Percentiles rank a stretch among this genome's conserved stretches.
phyloP scores from a whole-genome alignment of 2,113 vertebrate species.

The Anguilla rostrata region DNA sequence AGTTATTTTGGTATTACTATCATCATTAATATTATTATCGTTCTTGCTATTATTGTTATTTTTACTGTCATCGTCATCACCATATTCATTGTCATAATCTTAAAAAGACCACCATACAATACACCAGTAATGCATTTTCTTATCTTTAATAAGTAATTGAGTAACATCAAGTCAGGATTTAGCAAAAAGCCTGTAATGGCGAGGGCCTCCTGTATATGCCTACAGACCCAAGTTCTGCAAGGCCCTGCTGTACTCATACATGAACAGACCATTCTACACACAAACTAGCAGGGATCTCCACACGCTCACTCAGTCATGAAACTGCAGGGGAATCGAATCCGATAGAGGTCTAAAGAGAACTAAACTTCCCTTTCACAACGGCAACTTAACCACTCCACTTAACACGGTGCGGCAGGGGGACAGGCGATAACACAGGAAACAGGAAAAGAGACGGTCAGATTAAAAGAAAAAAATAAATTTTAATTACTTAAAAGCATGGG shows the following conservation, averaged over 20 bases:
- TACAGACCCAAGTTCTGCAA: neutral
- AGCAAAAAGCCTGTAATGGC: no score
- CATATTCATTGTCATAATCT: neutral
- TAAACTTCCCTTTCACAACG: neutral
- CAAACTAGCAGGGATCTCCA: neutral
- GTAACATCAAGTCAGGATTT: no score
- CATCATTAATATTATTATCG: neutral
- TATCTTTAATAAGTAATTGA: no score
- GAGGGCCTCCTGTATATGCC: no score
- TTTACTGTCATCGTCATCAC: neutral
- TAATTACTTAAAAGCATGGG: neutral
- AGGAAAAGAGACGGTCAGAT: slow-evolving; percentile 13
- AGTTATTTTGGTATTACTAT: no score
- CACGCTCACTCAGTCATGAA: neutral
- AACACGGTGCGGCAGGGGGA: slow-evolving; percentile 5
- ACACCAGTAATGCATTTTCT: no score
- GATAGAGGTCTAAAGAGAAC: neutral
- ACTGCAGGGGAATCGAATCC: neutral
- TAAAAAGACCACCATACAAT: no score
- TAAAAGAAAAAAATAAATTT: neutral
- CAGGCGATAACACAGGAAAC: neutral
- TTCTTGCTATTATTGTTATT: neutral
- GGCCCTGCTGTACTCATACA: neutral
- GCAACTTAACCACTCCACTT: slow-evolving; percentile 8
- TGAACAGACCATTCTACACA: neutral